A percentile compares a stretch with the other conserved stretches of the same genome.
phyloP scores from a whole-genome alignment of 1,140 invertebrate genomes.

The Aphelenchoides fujianensis region DNA sequence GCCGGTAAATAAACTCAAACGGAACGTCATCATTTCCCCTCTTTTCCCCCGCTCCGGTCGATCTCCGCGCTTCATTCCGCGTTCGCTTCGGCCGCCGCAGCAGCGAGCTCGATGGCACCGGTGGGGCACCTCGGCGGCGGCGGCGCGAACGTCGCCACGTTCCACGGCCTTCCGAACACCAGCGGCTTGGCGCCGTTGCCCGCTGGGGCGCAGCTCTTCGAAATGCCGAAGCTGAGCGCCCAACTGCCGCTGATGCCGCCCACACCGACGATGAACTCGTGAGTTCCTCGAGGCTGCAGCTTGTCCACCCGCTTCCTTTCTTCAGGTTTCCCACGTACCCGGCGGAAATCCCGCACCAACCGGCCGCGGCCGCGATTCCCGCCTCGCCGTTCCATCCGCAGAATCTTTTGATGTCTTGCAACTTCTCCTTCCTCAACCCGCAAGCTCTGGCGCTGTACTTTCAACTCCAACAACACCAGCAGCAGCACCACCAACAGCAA shows the following conservation, averaged over 20 bases:
- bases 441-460: conserved; percentile 5
- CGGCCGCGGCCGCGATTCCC: not conserved
- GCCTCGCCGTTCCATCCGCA: not conserved
- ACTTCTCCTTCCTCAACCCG: conserved; percentile 6
- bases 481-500: conserved; percentile 8
- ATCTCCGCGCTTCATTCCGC: not conserved
- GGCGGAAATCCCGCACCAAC: not conserved
- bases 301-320: not conserved
- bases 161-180: conserved; percentile 4
- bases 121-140: not conserved
- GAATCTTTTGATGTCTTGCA: conserved; percentile 7
- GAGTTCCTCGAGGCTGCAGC: not conserved
- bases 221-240: conserved; percentile 5
- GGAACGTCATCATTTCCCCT: not conserved
- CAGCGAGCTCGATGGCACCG: conserved; percentile 6
- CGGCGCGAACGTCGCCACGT: conserved; percentile 3
- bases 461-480: not conserved
- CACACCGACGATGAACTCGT: not conserved
- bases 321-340: not conserved
- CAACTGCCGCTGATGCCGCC: not conserved
- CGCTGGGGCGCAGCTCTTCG: not conserved
- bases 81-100: not conserved
- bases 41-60: too few relatives aligned
- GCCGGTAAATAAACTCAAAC: not conserved
- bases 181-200: not conserved